Base-by-base conservation (phyloP, 2,113 vertebrate genomes). In the Orientallactaga bullata region DNA sequence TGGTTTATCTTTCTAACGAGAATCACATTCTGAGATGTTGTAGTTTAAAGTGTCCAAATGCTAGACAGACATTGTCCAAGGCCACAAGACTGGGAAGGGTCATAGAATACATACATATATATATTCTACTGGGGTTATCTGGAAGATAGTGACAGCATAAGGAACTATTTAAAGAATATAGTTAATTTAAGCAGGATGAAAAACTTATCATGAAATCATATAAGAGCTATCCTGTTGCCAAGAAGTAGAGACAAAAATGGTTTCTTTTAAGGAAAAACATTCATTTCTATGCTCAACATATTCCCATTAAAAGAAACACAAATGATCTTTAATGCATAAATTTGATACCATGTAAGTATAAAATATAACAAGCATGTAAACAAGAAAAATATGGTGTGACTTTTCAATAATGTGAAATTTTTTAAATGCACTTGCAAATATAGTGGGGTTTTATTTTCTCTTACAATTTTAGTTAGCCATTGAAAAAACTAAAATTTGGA, bases 401-500 rank as follows among this genome's bases (percentile, higher is more conserved):
- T 80, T 73, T 96, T 80, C 9, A 88, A 26, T 42, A 30, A 77
- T 58, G 30, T 77, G 39, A 66, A 84, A 92, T 81, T 85, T 24
- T 93, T 91, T 79, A 81, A 90, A 58, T 0, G 28, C 39, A 35
- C 17, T 65, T 20, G 90, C 17, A 73, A 74, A 82, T 42, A 42
- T 6, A 47, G 63, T 61, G 69, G n/a, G 81, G 66, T 92, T 86
- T 93, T 89, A 91, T 39, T 69, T 20, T 15, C 32, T 42, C 23
- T 89, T 87, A 88, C 3, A 82, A 51, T 79, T 89, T 94, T 63
- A 69, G 85, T 16, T 93, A 77, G 69, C 39, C 72, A 17, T 79
- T 85, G 72, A 69, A 32, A 93, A 92, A 80, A 89, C 2, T 77
- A 72, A 94, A 85, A 72, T 86, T 18, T 85, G 74, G 78, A 90